Base-by-base conservation (phyloP, 2,797 vertebrate species). In the Fistularia commersonii region DNA sequence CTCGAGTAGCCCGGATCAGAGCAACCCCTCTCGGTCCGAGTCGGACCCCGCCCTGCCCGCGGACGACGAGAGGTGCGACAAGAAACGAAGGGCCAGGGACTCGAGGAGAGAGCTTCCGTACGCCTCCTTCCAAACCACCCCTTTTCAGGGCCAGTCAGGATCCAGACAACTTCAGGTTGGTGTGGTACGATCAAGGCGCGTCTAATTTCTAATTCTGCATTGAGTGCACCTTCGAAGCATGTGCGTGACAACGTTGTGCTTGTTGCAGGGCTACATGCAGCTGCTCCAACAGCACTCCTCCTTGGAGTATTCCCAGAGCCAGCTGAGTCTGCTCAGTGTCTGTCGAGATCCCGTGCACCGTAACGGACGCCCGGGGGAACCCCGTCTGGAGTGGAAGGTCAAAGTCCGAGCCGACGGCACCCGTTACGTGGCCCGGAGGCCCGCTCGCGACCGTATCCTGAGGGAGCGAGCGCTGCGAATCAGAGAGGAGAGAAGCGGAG, bases 351-450 rank as follows among this genome's bases (percentile, higher is more conserved):
- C 79, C 0, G 70, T 88, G 0, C 89, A 88, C 50, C 90, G 87
- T 36, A 66, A 34, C 0, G 82, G 72, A 10, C 84, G 83, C 14
- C 68, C 90, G 6, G 69, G 82, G 0, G 95, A 96, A 72, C 92
- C 94, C 51, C 93, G 92, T 67, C 90, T 95, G 52, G 95, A 98
- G 61, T 98, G 95, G 95, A 98, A 98, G 80, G 96, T 97, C 64
- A 98, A 98, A 83, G 90, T 98, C 15, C 83, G 95, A 1, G 94
- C 94, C 0, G 96, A 98, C 1, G 96, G 96, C 44, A 94, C 94
- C 0, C 90, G 93, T 36, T 98, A 98, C 23, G 94, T 96, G 42
- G 95, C 96, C 5, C 93, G 96, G 47, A 90, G 96, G 49, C 96
- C 96, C 0, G 93, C 94, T 43, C 90, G 96, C 43, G 96, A 99